Percentiles rank a stretch among this genome's conserved stretches.
These are phyloP conservation scores for Emydura subglobosa DNA, from an alignment of 2,113 vertebrate genomes.

Conservation along the genomic window DNA sequence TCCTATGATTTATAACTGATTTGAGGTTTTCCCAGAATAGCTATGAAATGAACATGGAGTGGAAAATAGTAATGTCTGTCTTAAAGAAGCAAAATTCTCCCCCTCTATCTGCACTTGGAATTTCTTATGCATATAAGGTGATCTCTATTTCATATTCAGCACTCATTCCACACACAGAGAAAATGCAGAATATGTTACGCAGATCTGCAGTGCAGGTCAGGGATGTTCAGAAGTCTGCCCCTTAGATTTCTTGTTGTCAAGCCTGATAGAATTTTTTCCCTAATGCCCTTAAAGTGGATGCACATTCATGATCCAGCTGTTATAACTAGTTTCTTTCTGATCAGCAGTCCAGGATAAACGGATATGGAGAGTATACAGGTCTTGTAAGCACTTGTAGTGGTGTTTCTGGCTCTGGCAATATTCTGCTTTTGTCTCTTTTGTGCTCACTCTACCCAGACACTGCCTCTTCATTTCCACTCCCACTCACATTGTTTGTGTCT, in stretches of 20 bases:
- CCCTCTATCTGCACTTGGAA: background rate
- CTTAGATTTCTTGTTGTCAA: background rate
- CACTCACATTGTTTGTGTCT: background rate
- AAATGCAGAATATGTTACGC: background rate
- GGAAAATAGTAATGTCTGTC: background rate
- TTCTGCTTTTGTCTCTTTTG: background rate
- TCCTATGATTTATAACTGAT: background rate
- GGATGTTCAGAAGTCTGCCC: background rate
- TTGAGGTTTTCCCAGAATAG: conserved; percentile 6
- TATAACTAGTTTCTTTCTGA: background rate
- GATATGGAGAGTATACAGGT: background rate
- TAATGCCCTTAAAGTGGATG: background rate
- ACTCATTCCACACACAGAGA: background rate
- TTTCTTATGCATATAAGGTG: background rate
- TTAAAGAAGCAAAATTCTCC: background rate
- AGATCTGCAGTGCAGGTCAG: background rate
- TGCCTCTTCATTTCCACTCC: background rate
- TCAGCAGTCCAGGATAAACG: background rate
- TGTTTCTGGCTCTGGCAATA: background rate
- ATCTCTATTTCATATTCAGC: background rate
- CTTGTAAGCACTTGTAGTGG: background rate
- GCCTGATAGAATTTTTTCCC: background rate
- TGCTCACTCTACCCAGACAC: background rate
- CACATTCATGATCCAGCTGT: background rate
- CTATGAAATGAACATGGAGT: background rate